These are phyloP conservation scores for Meda fulgida DNA, from an alignment of 2,797 vertebrate species.

Conservation along the genomic window DNA sequence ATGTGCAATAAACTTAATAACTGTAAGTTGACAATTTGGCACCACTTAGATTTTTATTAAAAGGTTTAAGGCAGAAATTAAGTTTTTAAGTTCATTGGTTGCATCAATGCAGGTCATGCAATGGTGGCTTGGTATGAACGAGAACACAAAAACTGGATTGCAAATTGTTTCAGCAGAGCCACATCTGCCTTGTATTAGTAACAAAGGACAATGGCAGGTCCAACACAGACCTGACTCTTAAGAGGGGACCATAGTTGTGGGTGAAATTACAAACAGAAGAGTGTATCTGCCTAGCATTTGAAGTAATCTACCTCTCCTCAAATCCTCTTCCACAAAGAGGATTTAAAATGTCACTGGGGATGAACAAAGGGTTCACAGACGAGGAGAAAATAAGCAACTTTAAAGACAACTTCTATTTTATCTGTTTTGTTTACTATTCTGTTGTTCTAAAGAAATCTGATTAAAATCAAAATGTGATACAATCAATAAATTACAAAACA, in stretches of 20 bases:
- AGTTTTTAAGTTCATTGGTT: neutral
- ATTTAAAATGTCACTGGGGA: constrained; percentile 34
- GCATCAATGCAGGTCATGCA: constrained; percentile 8
- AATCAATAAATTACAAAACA: neutral
- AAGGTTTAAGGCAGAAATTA: neutral
- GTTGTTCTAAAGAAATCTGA: neutral
- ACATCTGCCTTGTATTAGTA: constrained; percentile 81
- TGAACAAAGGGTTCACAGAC: constrained; percentile 10
- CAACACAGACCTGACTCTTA: constrained; percentile 66
- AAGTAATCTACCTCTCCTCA: constrained; percentile 58
- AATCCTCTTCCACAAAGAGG: constrained; percentile 49
- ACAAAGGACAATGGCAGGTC: constrained; percentile 76
- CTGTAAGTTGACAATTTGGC: neutral
- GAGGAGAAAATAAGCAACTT: constrained; percentile 38
- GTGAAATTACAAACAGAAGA: constrained; percentile 79
- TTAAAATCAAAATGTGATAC: neutral
- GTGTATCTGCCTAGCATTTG: constrained; percentile 57
- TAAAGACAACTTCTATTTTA: neutral
- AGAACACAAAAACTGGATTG: constrained; percentile 61
- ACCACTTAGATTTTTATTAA: neutral
- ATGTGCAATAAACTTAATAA: neutral
- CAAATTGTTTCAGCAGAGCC: constrained; percentile 64
- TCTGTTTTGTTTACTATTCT: neutral
- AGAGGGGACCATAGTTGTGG: constrained; percentile 63
- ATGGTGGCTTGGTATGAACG: constrained; percentile 47